Evolutionary conservation across 2,888 invertebrate species (phyloP), one percentile per base, ranked within the genome.

Genomic region (Andrena trimmerana): DNA sequence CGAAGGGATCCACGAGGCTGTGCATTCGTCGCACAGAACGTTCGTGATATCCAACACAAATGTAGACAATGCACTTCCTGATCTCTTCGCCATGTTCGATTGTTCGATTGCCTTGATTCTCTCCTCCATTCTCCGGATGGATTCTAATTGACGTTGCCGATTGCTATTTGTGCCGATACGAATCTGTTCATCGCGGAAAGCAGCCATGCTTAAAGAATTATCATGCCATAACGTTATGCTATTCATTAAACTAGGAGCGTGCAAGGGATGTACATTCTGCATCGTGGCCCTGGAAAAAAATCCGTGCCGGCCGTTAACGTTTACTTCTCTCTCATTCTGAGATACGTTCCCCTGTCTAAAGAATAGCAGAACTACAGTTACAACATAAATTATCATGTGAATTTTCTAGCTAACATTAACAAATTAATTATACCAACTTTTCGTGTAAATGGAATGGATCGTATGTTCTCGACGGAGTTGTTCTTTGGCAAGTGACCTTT

Each of bases 41-140:
- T 96, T 95, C 29, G 97, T 96, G 87, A 98, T 97, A 94, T 99
- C 98, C 88, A 98, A 95, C 16, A 98, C 97, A 94, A 98, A 98
- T 94, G 98, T 95, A 29, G 97, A 97, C 92, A 98, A 95, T 29
- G 97, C 96, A 90, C 97, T 97, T 83, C 96, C 95, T 92, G 95
- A 94, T 90, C 96, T 96, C 89, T 96, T 96, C 0, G 94, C 93
- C 76, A 93, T 93, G 81, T 96, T 96, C 50, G 93, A 93, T 33
- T 91, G 91, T 31, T 16, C 5, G 42, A 42, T 16, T 13, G 13
- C 94, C 88, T 94, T 94, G 90, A 96, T 94, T 89, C 94, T 95
- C 86, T 96, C 96, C 92, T 97, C 96, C 95, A 97, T 96, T 87
- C 96, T 95, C 70, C 96, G 94, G 72, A 97, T 94, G 27, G 95